These are phyloP conservation scores for Gryllus bimaculatus DNA, from an alignment of 1,140 invertebrate genomes.

Conservation along the genomic window DNA sequence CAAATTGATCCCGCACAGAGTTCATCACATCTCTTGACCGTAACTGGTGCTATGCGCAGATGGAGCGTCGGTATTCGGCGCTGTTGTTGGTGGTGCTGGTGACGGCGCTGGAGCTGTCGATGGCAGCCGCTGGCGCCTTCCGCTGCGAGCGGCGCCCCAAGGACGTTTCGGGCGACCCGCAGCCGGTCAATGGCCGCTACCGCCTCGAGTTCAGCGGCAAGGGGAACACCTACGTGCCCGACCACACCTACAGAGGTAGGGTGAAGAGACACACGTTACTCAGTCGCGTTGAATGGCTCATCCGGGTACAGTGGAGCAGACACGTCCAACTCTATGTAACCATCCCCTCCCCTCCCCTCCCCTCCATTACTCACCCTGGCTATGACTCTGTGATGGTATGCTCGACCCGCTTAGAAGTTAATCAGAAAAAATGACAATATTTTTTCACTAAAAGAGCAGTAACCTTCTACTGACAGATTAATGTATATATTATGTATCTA, in stretches of 20 bases:
- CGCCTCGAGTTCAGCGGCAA: not conserved
- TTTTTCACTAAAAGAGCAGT: not conserved
- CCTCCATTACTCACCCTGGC: no score
- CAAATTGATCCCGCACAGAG: no score
- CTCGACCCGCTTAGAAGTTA: not conserved
- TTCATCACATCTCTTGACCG: no score
- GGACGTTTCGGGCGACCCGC: not conserved
- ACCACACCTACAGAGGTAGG: not conserved
- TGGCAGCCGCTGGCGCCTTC: not conserved
- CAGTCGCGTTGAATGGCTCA: not conserved
- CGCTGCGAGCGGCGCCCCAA: not conserved
- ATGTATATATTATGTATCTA: no score
- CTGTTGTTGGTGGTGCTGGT: not conserved
- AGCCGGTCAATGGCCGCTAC: not conserved
- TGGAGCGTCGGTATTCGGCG: not conserved
- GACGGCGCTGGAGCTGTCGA: no score
- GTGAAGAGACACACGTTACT: not conserved
- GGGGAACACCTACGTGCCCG: not conserved
- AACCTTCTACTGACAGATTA: no score
- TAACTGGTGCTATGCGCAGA: not conserved
- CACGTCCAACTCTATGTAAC: not conserved
- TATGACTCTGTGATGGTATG: no score
- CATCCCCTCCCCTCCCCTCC: no score
- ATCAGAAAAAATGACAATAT: not conserved
- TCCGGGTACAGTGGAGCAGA: not conserved